Conservation (phyloP, 2,888 invertebrate species). For the Leptopterna dolabrata region DNA sequence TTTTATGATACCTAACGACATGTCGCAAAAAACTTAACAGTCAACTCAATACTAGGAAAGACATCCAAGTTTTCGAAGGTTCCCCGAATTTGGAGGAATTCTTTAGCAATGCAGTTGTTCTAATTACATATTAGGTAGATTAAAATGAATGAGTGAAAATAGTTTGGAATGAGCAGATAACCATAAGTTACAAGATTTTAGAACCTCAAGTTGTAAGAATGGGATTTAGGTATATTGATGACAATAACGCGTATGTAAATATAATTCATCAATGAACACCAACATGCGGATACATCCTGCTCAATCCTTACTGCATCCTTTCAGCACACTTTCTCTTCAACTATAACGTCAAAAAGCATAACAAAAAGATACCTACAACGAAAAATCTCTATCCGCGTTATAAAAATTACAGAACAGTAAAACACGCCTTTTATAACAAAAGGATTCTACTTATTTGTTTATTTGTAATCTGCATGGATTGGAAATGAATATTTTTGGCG, state of each 20-base stretch:
- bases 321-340: neutral
- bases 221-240: neutral
- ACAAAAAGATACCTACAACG: neutral
- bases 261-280: neutral
- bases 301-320: neutral
- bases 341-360: neutral
- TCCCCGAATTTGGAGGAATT: neutral
- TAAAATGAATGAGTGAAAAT: neutral
- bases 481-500: too few species aligned
- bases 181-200: neutral
- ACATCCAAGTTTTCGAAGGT: neutral
- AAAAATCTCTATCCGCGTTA: neutral
- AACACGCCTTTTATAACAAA: neutral
- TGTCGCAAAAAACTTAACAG: neutral
- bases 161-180: neutral
- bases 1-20: constrained; percentile 14
- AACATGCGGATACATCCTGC: neutral
- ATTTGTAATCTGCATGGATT: too few species aligned
- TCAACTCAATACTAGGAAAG: constrained; percentile 31
- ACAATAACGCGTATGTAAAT: neutral
- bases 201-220: neutral
- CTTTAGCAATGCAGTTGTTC: neutral
- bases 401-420: constrained; percentile 6
- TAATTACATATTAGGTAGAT: neutral
- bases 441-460: neutral